These are phyloP conservation scores for Danio kyathit DNA, from an alignment of 2,797 vertebrate genomes.

Conservation along the genomic window DNA sequence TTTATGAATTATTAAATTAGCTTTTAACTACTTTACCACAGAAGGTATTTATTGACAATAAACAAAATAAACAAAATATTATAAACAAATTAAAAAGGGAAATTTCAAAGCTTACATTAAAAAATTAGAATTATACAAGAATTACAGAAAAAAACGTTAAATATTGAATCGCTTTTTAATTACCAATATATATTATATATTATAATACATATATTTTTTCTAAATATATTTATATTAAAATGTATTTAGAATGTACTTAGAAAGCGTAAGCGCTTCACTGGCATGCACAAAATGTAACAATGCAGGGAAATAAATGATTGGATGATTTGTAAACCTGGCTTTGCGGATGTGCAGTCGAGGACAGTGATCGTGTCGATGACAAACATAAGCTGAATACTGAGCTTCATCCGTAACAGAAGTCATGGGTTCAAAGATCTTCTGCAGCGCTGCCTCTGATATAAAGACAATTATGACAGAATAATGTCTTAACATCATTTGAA, in stretches of 20 bases:
- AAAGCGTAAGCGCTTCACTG: not conserved
- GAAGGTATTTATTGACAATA: too few relatives aligned
- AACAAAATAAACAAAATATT: too few relatives aligned
- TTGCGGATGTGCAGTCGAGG: constrained; percentile 80
- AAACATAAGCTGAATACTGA: constrained; percentile 75
- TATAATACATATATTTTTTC: too few relatives aligned
- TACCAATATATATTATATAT: too few relatives aligned
- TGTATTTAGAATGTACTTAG: not conserved
- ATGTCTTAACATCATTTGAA: not conserved
- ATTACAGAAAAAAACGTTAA: too few relatives aligned
- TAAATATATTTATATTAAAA: too few relatives aligned
- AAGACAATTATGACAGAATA: not conserved
- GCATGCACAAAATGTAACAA: not conserved
- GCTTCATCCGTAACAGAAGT: constrained; percentile 36
- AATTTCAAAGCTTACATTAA: too few relatives aligned
- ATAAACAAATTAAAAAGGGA: too few relatives aligned
- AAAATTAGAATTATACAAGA: too few relatives aligned
- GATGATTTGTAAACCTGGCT: constrained; percentile 81
- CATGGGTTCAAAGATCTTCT: constrained; percentile 80
- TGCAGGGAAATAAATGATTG: not conserved
- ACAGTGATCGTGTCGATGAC: constrained; percentile 76
- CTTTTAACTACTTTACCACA: too few relatives aligned
- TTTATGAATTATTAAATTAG: too few relatives aligned
- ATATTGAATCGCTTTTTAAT: too few relatives aligned
- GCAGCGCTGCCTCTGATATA: constrained; percentile 76